phyloP scores from a whole-genome alignment of 1,140 invertebrate species.

The Cydia strobilella region DNA sequence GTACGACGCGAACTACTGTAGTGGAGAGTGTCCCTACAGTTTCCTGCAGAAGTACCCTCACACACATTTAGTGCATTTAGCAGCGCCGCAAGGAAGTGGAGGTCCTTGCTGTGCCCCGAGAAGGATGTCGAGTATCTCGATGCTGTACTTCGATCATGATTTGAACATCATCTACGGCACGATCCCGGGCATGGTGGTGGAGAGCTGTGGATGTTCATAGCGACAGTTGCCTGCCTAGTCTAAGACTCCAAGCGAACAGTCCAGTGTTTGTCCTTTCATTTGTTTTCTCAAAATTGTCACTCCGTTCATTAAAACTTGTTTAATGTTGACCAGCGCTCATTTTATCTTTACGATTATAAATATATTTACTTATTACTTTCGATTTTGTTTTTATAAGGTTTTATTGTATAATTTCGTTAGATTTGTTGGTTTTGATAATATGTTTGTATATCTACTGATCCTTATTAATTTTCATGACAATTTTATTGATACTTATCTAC shows the following conservation, averaged over 20 bases:
- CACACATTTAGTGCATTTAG: constrained; percentile 94
- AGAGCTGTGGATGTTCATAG: constrained; percentile 95
- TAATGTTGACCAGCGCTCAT: neutral
- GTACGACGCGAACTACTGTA: constrained; percentile 98
- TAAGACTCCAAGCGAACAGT: constrained; percentile 23
- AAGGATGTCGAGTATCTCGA: constrained; percentile 93
- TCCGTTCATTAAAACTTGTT: neutral
- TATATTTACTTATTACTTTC: too few species aligned
- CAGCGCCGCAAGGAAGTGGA: constrained; percentile 84
- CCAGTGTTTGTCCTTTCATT: neutral
- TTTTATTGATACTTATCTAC: constrained; percentile 34
- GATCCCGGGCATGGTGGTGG: constrained; percentile 95
- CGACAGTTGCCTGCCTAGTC: constrained; percentile 38
- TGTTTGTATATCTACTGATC: constrained; percentile 5
- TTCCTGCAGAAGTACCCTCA: constrained; percentile 95
- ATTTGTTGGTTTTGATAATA: neutral
- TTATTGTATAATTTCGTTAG: neutral
- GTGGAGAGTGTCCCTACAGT: constrained; percentile 95
- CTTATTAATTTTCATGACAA: constrained; percentile 41
- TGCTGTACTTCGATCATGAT: constrained; percentile 95
- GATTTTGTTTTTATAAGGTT: neutral
- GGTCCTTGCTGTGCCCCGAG: constrained; percentile 95
- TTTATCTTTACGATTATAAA: neutral
- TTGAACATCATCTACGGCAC: constrained; percentile 93
- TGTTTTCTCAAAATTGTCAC: neutral